Evolutionary conservation across 2,888 invertebrate species (phyloP).

Genomic region (Synanthedon andrenaeformis): DNA sequence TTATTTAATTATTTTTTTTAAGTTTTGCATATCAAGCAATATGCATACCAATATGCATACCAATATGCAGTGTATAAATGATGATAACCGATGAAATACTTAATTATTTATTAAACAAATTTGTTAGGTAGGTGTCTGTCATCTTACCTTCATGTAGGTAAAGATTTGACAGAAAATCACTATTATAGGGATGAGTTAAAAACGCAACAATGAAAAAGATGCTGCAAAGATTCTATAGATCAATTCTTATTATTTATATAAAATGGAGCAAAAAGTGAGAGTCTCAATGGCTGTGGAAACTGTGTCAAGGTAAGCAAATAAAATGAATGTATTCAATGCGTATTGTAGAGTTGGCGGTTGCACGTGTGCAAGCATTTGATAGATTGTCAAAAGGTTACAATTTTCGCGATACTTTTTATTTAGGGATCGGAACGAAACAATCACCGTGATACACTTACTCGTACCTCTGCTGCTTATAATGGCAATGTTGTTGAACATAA

Average conservation of each 20-base stretch:
- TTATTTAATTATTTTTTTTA: too few relatives aligned
- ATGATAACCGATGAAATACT: too few relatives aligned
- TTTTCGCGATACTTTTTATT: conserved; percentile 14
- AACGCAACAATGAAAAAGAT: conserved; percentile 7
- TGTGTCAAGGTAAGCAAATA: conserved; percentile 37
- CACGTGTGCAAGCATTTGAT: conserved; percentile 38
- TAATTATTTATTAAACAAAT: too few relatives aligned
- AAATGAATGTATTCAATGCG: conserved; percentile 35
- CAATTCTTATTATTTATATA: conserved; percentile 4
- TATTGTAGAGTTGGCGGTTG: conserved; percentile 31
- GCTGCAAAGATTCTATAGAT: conserved; percentile 12
- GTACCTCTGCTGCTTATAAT: conserved; percentile 8
- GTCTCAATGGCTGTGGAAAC: conserved; percentile 22
- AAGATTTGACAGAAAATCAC: too few relatives aligned
- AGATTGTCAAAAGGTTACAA: conserved; percentile 15
- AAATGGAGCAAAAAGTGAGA: conserved; percentile 21
- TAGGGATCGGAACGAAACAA: conserved; percentile 23
- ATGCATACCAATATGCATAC: too few relatives aligned
- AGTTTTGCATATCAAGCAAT: too few relatives aligned
- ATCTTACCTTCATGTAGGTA: too few relatives aligned
- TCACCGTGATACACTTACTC: conserved; percentile 41
- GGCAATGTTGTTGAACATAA: too few relatives aligned
- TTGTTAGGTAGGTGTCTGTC: too few relatives aligned
- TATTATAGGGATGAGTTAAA: too few relatives aligned
- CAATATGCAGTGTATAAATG: too few relatives aligned